Evolutionary conservation across 92 coral and sea anemone genomes (phyloP).

Genomic region (Pocillopora meandrina): DNA sequence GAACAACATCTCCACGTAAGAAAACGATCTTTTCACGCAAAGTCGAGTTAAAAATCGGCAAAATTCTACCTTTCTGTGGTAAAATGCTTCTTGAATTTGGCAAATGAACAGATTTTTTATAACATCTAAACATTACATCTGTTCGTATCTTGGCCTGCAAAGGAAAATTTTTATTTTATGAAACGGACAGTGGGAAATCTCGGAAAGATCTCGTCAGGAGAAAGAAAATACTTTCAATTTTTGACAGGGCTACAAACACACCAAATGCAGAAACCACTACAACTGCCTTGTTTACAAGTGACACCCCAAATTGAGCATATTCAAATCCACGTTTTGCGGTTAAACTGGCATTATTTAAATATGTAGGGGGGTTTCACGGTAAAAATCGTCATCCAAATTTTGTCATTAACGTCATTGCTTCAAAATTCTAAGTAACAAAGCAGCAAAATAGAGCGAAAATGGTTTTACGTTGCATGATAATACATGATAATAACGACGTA

Average conservation of each 20-base stretch:
- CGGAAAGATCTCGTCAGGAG: neutral
- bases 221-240: slow-evolving; percentile 31
- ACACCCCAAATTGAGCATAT: slow-evolving; percentile 26
- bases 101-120: slow-evolving; percentile 10
- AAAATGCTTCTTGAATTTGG: slow-evolving; percentile 10
- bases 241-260: slow-evolving; percentile 66
- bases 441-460: too few relatives aligned
- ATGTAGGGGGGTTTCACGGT: neutral
- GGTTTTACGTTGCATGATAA: too few relatives aligned
- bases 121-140: neutral
- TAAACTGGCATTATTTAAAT: neutral
- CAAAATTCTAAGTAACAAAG: too few relatives aligned
- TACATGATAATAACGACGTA: too few relatives aligned
- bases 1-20: neutral
- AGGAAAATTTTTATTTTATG: slow-evolving; percentile 38
- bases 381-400: too few relatives aligned
- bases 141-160: neutral
- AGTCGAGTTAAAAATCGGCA: neutral
- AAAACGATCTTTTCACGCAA: neutral
- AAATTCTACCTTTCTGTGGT: neutral
- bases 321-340: slow-evolving; percentile 39
- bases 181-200: neutral
- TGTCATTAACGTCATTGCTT: too few relatives aligned
- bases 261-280: neutral
- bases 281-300: slow-evolving; percentile 28